A percentile compares a stretch with the other conserved stretches of the same genome.
phyloP scores from a whole-genome alignment of 2,797 vertebrate genomes.

The Cyprinodon diabolis region DNA sequence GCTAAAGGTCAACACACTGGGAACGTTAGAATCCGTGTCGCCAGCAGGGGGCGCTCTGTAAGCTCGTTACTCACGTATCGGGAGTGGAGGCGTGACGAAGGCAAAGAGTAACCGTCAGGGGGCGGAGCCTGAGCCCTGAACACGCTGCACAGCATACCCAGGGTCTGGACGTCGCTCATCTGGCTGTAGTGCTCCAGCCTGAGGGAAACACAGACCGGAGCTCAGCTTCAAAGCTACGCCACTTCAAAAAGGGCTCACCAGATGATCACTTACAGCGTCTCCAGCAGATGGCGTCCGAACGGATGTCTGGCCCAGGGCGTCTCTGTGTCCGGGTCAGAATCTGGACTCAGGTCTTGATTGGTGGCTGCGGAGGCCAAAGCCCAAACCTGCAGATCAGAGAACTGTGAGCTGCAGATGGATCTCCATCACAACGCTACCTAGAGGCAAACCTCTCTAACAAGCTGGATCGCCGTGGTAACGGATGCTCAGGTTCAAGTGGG shows the following conservation, averaged over 20 bases:
- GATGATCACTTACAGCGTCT: conserved; percentile 86
- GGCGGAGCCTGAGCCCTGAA: conserved; percentile 87
- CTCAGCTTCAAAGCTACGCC: not conserved
- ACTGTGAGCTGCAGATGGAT: not conserved
- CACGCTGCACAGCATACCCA: conserved; percentile 97
- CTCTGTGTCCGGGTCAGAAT: conserved; percentile 92
- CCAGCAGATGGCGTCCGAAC: conserved; percentile 93
- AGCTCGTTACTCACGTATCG: conserved; percentile 84
- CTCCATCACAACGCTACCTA: not conserved
- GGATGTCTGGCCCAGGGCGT: conserved; percentile 97
- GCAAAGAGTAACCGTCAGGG: conserved; percentile 81
- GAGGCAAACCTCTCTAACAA: no score
- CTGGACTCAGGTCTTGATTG: conserved; percentile 89
- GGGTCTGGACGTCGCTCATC: conserved; percentile 94
- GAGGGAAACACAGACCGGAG: not conserved
- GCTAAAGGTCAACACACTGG: conserved; percentile 69
- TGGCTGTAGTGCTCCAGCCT: conserved; percentile 95
- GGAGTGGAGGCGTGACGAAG: conserved; percentile 81
- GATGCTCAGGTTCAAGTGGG: no score
- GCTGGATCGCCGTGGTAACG: no score
- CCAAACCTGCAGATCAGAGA: conserved; percentile 85
- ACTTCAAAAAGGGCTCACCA: no score
- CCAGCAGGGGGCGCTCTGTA: not conserved
- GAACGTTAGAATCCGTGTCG: not conserved
- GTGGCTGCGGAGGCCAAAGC: conserved; percentile 93